Evolutionary conservation across 2,113 vertebrate species (phyloP).

Genomic region (Anhinga anhinga): DNA sequence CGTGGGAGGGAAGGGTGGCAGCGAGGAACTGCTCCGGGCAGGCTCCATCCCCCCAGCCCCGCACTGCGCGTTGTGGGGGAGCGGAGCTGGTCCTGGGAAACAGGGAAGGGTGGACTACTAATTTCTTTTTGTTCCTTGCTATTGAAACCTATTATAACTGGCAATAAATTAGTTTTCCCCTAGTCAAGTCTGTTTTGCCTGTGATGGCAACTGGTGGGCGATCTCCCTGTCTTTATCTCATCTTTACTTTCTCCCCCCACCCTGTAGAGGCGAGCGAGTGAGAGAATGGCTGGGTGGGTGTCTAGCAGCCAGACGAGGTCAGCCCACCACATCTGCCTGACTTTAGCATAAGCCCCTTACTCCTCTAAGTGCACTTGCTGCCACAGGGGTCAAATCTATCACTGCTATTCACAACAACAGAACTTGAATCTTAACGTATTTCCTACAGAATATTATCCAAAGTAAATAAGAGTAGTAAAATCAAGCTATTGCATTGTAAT

Average conservation of each 20-base stretch:
- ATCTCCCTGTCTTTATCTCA: fast-evolving
- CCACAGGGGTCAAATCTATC: neutral
- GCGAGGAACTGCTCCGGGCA: neutral
- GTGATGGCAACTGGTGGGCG: fast-evolving
- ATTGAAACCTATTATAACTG: neutral
- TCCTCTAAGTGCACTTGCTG: neutral
- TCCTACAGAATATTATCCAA: neutral
- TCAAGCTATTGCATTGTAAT: neutral
- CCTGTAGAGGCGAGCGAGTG: neutral
- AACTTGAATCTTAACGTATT: fast-evolving
- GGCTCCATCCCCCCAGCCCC: fast-evolving
- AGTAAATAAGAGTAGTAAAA: neutral
- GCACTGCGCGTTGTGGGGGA: fast-evolving
- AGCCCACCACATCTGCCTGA: neutral
- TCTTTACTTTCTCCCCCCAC: neutral
- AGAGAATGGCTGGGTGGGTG: neutral
- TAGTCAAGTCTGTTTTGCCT: neutral
- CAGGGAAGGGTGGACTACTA: neutral
- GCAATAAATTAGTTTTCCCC: neutral
- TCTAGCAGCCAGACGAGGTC: neutral
- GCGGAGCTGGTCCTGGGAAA: neutral
- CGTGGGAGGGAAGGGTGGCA: fast-evolving
- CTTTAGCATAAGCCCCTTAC: neutral
- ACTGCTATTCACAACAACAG: neutral
- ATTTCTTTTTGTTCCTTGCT: neutral